These are phyloP conservation scores for Drosophila stalkeri DNA, from an alignment of 2,888 invertebrate species.

Conservation along the genomic window DNA sequence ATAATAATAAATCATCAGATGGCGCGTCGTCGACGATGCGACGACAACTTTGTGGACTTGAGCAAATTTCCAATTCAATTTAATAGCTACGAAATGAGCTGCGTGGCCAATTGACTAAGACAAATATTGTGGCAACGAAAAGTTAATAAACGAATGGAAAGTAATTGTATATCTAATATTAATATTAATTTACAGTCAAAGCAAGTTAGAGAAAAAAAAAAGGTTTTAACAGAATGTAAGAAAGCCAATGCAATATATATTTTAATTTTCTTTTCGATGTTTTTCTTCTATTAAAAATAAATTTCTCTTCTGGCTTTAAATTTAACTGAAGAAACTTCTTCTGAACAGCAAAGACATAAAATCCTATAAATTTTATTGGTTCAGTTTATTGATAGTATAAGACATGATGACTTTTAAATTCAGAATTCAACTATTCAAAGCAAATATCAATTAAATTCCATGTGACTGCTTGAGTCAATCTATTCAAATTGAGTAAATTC, in stretches of 20 bases:
- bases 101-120: slow-evolving; percentile 27
- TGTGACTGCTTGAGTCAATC: background rate
- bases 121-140: slow-evolving; percentile 8
- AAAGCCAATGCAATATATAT: background rate
- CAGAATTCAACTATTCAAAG: background rate
- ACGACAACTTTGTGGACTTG: slow-evolving; percentile 22
- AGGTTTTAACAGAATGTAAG: background rate
- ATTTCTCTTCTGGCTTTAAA: background rate
- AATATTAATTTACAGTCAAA: background rate
- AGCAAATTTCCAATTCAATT: slow-evolving; percentile 60
- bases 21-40: slow-evolving; percentile 33
- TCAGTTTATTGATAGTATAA: background rate
- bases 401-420: background rate
- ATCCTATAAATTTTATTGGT: too few species aligned
- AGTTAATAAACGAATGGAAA: slow-evolving; percentile 25
- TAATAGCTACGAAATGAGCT: slow-evolving; percentile 59
- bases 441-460: background rate
- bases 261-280: background rate
- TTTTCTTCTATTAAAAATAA: background rate
- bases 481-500: background rate
- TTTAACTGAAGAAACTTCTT: background rate
- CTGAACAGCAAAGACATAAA: too few species aligned
- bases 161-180: background rate
- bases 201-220: background rate
- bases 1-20: slow-evolving; percentile 71